These are phyloP conservation scores for Gryllus bimaculatus DNA, from an alignment of 1,140 invertebrate species.

Conservation along the genomic window DNA sequence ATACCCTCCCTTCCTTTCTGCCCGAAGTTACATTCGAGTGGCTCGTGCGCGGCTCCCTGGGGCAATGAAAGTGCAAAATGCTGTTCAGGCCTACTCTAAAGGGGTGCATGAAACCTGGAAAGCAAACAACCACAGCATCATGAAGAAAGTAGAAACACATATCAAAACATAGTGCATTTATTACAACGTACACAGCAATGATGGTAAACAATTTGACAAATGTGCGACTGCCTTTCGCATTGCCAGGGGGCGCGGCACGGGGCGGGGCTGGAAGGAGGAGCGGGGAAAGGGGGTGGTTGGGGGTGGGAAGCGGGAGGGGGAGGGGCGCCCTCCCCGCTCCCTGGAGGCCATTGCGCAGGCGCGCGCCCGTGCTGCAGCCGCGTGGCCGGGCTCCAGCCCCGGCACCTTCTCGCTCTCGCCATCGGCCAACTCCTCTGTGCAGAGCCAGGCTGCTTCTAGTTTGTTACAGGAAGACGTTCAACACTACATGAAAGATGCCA, in stretches of 20 bases:
- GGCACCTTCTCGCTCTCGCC: not conserved
- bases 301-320: too few relatives aligned
- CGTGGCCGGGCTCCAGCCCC: too few relatives aligned
- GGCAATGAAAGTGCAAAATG: too few relatives aligned
- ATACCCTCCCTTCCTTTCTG: too few relatives aligned
- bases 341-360: not conserved
- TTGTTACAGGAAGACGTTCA: not conserved
- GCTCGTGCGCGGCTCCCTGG: too few relatives aligned
- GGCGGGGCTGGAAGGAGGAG: too few relatives aligned
- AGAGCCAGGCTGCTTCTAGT: not conserved
- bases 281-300: not conserved
- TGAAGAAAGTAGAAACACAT: too few relatives aligned
- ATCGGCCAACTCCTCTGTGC: not conserved
- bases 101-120: too few relatives aligned
- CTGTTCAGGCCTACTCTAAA: too few relatives aligned
- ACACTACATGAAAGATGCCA: not conserved
- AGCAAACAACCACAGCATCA: too few relatives aligned
- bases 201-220: not conserved
- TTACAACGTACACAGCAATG: not conserved
- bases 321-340: not conserved
- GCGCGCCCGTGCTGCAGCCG: not conserved
- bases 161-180: constrained; percentile 2
- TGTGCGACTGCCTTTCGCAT: not conserved
- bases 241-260: not conserved
- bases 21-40: too few relatives aligned